Percentiles rank a stretch among this genome's conserved stretches.
Conservation (phyloP, 2,888 invertebrate genomes). For the Ethmia dodecea region DNA sequence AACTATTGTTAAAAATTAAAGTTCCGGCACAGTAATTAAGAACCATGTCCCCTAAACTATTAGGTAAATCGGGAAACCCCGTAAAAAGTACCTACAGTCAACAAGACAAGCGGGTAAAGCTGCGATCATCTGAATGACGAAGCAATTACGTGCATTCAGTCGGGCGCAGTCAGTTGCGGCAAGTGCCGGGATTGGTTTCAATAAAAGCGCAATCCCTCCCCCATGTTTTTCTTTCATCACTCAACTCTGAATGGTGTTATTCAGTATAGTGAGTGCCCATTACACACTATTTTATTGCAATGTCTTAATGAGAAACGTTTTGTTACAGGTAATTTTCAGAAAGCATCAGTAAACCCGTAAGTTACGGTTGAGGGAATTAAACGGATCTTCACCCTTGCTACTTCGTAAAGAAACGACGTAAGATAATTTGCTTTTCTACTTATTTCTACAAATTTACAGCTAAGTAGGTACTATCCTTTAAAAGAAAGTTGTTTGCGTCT, state of each 20-base stretch:
- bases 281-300: slow-evolving; percentile 19
- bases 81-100: slow-evolving; percentile 47
- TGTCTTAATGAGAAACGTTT: slow-evolving; percentile 25
- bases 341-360: neutral
- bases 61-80: too few relatives aligned
- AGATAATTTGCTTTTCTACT: too few relatives aligned
- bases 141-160: slow-evolving; percentile 73
- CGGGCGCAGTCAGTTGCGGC: slow-evolving; percentile 63
- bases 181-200: slow-evolving; percentile 75
- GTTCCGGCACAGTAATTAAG: too few relatives aligned
- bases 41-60: too few relatives aligned
- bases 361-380: slow-evolving; percentile 4
- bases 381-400: slow-evolving; percentile 1
- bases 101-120: slow-evolving; percentile 65
- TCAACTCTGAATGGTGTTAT: slow-evolving; percentile 64
- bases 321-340: slow-evolving; percentile 51
- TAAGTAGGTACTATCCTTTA: too few relatives aligned
- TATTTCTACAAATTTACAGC: too few relatives aligned
- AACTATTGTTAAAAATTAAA: too few relatives aligned
- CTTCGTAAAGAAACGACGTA: too few relatives aligned
- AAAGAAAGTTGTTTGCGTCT: too few relatives aligned
- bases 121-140: slow-evolving; percentile 72
- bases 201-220: slow-evolving; percentile 69
- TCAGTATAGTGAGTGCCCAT: slow-evolving; percentile 35
- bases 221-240: slow-evolving; percentile 75